Conservation (phyloP, 64 coral and sea anemone species). For the Pachyseris speciosa region DNA sequence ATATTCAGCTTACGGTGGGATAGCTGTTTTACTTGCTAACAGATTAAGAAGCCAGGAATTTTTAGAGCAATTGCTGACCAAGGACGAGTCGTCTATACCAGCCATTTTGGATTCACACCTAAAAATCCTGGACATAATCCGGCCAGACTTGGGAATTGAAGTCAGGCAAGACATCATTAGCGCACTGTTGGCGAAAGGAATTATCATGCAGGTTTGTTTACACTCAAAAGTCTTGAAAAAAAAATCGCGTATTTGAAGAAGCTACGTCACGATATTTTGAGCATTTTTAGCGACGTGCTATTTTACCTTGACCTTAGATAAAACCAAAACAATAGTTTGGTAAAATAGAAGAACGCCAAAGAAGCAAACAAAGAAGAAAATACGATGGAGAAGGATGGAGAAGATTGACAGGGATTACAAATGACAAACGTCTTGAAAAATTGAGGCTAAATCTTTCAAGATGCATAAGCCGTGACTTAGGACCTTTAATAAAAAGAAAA, state of each 20-base stretch:
- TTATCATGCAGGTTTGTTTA: neutral
- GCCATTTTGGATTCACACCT: neutral
- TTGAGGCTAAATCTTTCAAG: no score
- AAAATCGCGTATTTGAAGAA: no score
- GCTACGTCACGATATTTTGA: no score
- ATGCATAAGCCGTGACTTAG: no score
- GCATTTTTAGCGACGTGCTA: no score
- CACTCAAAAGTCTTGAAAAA: neutral
- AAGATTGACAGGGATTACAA: no score
- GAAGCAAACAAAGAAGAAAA: no score
- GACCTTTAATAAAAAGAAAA: no score
- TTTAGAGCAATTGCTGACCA: neutral
- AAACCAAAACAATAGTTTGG: neutral
- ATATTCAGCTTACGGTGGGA: neutral
- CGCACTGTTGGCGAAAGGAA: neutral
- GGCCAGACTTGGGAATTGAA: slow-evolving; percentile 7
- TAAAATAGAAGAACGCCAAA: no score
- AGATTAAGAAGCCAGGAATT: neutral
- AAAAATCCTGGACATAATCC: neutral
- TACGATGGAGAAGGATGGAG: no score
- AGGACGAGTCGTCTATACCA: neutral
- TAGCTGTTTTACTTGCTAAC: slow-evolving; percentile 8
- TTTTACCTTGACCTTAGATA: no score
- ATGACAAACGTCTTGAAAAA: no score
- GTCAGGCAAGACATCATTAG: slow-evolving; percentile 6